Conservation (phyloP, 2,888 invertebrate genomes). For the Iselma pallidipennis region DNA sequence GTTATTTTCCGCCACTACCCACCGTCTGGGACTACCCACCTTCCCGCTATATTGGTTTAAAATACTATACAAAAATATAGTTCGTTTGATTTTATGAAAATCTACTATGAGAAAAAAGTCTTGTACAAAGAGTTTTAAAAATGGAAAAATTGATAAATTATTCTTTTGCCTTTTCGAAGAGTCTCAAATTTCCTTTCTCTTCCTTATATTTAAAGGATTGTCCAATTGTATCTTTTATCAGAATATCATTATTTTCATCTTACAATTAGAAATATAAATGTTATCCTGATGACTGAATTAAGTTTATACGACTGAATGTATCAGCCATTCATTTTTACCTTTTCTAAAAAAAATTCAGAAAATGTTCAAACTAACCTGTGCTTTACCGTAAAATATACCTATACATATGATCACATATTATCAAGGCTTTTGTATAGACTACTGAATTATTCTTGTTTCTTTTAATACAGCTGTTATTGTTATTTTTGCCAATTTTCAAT, state of each 20-base stretch:
- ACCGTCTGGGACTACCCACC: no score
- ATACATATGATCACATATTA: no score
- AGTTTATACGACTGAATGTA: background rate
- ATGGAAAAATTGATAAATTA: background rate
- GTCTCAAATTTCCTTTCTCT: background rate
- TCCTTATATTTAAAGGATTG: background rate
- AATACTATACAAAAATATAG: no score
- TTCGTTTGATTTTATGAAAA: background rate
- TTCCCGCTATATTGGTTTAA: no score
- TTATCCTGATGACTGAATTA: background rate
- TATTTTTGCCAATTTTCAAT: background rate
- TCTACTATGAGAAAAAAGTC: no score
- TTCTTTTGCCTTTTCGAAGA: background rate
- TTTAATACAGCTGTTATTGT: background rate
- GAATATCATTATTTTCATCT: background rate
- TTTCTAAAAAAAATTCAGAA: background rate
- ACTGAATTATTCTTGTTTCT: background rate
- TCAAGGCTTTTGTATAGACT: background rate
- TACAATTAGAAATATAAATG: background rate
- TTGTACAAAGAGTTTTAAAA: no score
- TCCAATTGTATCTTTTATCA: background rate
- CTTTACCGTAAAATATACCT: no score
- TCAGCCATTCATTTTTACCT: background rate
- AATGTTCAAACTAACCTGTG: no score
- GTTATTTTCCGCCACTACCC: no score